Evolutionary conservation across 1,140 invertebrate genomes (phyloP), one percentile per base, ranked within the genome.

Genomic region (Anadara kagoshimensis): DNA sequence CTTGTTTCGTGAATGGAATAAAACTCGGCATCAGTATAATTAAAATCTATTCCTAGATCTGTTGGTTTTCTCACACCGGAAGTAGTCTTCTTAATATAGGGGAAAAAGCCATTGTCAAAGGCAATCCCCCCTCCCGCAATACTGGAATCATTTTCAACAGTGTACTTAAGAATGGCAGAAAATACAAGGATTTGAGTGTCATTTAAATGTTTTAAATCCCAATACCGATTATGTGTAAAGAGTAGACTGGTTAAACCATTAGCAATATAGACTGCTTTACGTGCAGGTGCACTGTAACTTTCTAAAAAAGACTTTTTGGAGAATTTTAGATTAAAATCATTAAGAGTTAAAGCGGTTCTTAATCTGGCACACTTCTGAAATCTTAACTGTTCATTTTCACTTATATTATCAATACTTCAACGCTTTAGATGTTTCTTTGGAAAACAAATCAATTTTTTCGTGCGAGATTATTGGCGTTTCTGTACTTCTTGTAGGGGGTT

Each of bases 91-190:
- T 54, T 10, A 67, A 76, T 43, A 47, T 73, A 78, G 8, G 54
- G 68, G 54, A 58, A 65, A 45, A 64, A 47, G 51, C 71, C 62
- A 61, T 64, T 58, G 59, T 71, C 65, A 64, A 81, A 83, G 8
- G 75, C 79, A 47, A 83, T 83, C 14, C 76, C 82, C 24, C 78
- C 75, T 26, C 79, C 82, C 24, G 43, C 64, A 20, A 83, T 71
- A 26, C 71, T 65, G 14, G 67, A 49, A 26, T 80, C 78, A 49
- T 75, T 65, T 57, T 80, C 74, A 12, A 80, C 76, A 26, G 74
- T 64, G 5, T 69, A 78, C 68, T 81, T 80, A 5, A 76, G 71
- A 22, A 83, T 56, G 47, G 79, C 76, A 53, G 73, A 76, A 47
- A 75, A 74, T 45, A 73, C 63, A 51, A 69, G 61, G 53, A 75